phyloP scores from a whole-genome alignment of 2,888 invertebrate species.

The Dorcus parallelipipedus region DNA sequence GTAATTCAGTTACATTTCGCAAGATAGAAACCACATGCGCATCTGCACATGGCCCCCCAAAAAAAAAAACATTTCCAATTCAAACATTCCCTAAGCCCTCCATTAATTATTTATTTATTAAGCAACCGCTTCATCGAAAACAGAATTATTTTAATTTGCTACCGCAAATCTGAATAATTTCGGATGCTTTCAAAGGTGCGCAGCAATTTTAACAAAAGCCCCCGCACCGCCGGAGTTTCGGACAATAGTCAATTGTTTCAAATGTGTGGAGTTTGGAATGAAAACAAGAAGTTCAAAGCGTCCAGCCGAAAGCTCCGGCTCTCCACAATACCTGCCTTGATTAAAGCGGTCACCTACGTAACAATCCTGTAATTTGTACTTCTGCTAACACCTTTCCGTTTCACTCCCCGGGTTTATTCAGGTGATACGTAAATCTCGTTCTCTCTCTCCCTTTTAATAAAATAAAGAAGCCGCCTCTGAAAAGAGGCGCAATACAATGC shows the following conservation, averaged over 20 bases:
- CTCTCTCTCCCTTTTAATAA: neutral
- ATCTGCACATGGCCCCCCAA: neutral
- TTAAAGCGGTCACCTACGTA: slow-evolving; percentile 1
- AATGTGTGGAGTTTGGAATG: neutral
- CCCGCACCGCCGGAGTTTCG: slow-evolving; percentile 18
- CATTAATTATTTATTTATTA: too few relatives aligned
- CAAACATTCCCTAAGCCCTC: neutral
- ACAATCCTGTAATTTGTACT: neutral
- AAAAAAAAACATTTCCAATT: neutral
- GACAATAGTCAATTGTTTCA: slow-evolving; percentile 25
- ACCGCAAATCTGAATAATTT: too few relatives aligned
- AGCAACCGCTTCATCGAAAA: too few relatives aligned
- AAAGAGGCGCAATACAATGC: slow-evolving; percentile 1
- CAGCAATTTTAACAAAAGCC: slow-evolving; percentile 10
- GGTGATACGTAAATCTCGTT: neutral
- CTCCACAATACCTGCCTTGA: slow-evolving; percentile 2
- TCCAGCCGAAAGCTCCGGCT: neutral
- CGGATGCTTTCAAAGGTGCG: neutral
- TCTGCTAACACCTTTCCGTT: neutral
- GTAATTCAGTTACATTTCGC: slow-evolving; percentile 27
- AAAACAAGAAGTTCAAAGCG: slow-evolving; percentile 4
- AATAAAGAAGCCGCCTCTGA: neutral
- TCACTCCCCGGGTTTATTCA: neutral
- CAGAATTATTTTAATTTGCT: too few relatives aligned
- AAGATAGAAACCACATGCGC: slow-evolving; percentile 21